Base-by-base conservation (phyloP, 2,797 vertebrate genomes). In the Chaetodon trifasciatus region DNA sequence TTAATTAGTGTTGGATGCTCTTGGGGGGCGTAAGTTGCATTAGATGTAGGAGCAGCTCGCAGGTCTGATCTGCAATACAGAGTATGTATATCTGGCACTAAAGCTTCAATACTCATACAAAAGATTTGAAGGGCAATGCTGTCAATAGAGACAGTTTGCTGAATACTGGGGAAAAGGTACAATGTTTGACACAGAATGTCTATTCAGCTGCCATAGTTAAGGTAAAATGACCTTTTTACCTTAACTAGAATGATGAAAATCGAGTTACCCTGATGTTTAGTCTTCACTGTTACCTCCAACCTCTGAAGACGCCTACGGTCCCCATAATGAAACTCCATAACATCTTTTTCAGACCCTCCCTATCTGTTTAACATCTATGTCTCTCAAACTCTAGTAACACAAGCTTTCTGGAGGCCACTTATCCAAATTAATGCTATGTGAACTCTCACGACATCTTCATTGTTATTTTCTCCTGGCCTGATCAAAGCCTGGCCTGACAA, bases 1-100 rank as follows among this genome's bases (percentile, higher is more conserved):
- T 71, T 76, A 78, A 88, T 84, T 75, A 58, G 50, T 46, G 8
- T 11, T 55, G 23, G 66, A 79, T 32, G 65, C 46, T 78, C 57
- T 72, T 47, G 53, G 52, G 71, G 39, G 68, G 65, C 28, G 57
- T 19, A 12, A 53, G 57, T 11, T 16, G 40, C 28, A 69, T 46
- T 61, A 40, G 61, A 83, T 75, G 62, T 40, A 24, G 52, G 49
- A 73, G 66, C 75, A 47, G 39, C 24, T 44, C 19, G 2, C 61
- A 28, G 35, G 32, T 42, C 37, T 60, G 11, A 50, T 70, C 71
- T 63, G 23, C 17, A 57, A 21, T 11, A 58, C 8, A 66, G 64
- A 58, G 23, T 35, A 6, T 55, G 12, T 57, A 35, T 52, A 24
- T 80, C 44, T 58, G 49, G 21, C 58, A 39, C 55, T 4, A 23